A percentile compares a stretch with the other conserved stretches of the same genome.
These are phyloP conservation scores for Lithobates sylvaticus DNA, from an alignment of 2,797 vertebrate species.

Conservation along the genomic window DNA sequence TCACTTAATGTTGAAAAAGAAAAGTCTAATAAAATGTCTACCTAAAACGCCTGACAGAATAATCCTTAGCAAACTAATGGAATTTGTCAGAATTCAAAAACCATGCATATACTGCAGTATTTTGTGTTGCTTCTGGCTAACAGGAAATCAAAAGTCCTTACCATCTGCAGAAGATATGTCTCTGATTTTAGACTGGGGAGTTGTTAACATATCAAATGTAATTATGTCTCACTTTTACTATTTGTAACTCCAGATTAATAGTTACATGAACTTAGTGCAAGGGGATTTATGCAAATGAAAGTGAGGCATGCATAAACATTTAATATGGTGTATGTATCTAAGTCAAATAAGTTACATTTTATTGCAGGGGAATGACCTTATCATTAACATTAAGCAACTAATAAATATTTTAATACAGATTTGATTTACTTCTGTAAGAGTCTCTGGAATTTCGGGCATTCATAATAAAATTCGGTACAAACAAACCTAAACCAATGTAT, in stretches of 20 bases:
- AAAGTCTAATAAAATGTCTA: slow-evolving; percentile 59
- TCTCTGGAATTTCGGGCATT: neutral
- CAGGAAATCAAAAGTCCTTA: slow-evolving; percentile 57
- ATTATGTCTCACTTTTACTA: slow-evolving; percentile 52
- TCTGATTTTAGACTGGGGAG: slow-evolving; percentile 57
- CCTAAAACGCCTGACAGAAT: slow-evolving; percentile 57
- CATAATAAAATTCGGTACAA: neutral
- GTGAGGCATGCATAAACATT: slow-evolving; percentile 25
- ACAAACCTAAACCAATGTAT: neutral
- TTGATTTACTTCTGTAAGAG: neutral
- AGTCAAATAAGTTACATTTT: neutral
- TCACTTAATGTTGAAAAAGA: slow-evolving; percentile 59
- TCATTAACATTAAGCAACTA: slow-evolving; percentile 17
- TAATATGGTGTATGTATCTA: slow-evolving; percentile 9
- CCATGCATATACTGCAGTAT: slow-evolving; percentile 46
- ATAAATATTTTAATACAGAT: slow-evolving; percentile 21
- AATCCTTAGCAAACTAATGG: slow-evolving; percentile 55
- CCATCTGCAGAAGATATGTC: slow-evolving; percentile 58
- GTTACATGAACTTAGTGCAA: slow-evolving; percentile 44
- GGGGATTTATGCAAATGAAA: slow-evolving; percentile 47
- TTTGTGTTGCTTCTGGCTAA: slow-evolving; percentile 55
- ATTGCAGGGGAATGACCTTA: slow-evolving; percentile 5
- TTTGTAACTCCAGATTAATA: slow-evolving; percentile 38
- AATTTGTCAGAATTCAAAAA: slow-evolving; percentile 58
- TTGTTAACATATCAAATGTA: slow-evolving; percentile 59